Base-by-base conservation (phyloP, 2,888 invertebrate species). In the Corythucha ciliata region DNA sequence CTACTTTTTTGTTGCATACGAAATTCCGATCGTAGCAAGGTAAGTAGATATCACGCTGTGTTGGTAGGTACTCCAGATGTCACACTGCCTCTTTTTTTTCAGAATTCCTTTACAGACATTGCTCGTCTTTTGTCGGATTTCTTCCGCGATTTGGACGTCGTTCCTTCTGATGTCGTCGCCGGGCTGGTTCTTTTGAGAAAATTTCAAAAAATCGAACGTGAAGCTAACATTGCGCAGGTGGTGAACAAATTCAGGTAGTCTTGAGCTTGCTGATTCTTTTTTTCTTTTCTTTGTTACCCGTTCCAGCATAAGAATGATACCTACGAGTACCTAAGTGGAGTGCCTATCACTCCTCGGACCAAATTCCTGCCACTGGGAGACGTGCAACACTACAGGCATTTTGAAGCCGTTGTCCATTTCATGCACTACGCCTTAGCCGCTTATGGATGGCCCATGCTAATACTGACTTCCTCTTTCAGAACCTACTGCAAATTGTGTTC, bases 371-470 rank as follows among this genome's bases (percentile, higher is more conserved):
- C 83, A 54, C 72, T 87, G 61, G 81, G 82, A 64, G 81, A 85
- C 69, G 78, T 80, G 52, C 73, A 73, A 60, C 81, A 82, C 65
- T 72, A 81, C 64, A 79, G 77, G 59, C 76, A 79, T 62, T 83
- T 83, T 66, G 74, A 77, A 61, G 75, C 77, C 53, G 80, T 83
- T 58, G 81, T 87, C 60, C 85, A 88, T 68, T 89, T 79, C 66
- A 86, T 88, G 78, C 79, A 83, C 64, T 88, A 80, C 66, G 88
- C 88, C 33, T 75, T 87, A 53, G 82, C 84, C 29, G 87, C 87
- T 46, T 89, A 89, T 67, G 89, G 89, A 44, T 90, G 89, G 88
- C 88, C 88, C 40, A 79, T 88, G 72, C 87, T 81, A 66, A 74
- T 88, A 61, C 77, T 85, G 69, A 80, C 80, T 56, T 76, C 81